These are phyloP conservation scores for Drosophila pegasa DNA, from an alignment of 2,888 invertebrate genomes.

Conservation along the genomic window DNA sequence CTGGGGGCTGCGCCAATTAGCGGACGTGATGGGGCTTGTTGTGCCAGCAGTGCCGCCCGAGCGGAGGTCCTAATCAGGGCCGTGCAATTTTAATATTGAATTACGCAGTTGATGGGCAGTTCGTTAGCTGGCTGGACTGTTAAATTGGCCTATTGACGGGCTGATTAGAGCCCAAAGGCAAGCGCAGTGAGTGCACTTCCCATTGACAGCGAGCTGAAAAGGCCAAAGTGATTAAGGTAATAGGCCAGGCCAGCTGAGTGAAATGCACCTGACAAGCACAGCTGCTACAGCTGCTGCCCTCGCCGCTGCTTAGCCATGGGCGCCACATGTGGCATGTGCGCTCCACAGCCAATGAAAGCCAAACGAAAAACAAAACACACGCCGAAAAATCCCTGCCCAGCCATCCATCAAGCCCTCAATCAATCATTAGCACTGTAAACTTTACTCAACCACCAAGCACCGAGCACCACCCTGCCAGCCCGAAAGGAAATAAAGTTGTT, in stretches of 20 bases:
- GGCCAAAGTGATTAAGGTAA: conserved; percentile 78
- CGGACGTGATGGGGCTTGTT: not conserved
- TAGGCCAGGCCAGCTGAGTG: conserved; percentile 52
- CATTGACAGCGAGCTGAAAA: conserved; percentile 61
- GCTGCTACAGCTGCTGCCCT: conserved; percentile 75
- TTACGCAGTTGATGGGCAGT: conserved; percentile 46
- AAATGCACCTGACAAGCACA: conserved; percentile 79
- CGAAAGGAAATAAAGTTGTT: conserved; percentile 16
- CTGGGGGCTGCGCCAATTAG: conserved; percentile 9
- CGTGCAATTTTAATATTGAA: conserved; percentile 47
- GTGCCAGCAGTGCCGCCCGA: not conserved
- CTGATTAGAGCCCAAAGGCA: conserved; percentile 21
- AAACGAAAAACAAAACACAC: not conserved
- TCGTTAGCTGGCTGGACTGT: conserved; percentile 20
- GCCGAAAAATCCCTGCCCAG: conserved; percentile 31
- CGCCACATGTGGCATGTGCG: conserved; percentile 36
- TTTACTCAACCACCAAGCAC: conserved; percentile 19
- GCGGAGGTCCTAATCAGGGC: conserved; percentile 13
- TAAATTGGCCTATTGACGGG: conserved; percentile 33
- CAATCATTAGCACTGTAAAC: conserved; percentile 72
- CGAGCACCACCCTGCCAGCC: not conserved
- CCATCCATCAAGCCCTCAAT: conserved; percentile 76
- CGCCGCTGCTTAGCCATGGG: conserved; percentile 12
- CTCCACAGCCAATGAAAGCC: conserved; percentile 3
- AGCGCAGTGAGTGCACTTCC: conserved; percentile 44